Evolutionary conservation across 2,888 invertebrate species (phyloP), one percentile per base, ranked within the genome.

Genomic region (Eledona agricola): DNA sequence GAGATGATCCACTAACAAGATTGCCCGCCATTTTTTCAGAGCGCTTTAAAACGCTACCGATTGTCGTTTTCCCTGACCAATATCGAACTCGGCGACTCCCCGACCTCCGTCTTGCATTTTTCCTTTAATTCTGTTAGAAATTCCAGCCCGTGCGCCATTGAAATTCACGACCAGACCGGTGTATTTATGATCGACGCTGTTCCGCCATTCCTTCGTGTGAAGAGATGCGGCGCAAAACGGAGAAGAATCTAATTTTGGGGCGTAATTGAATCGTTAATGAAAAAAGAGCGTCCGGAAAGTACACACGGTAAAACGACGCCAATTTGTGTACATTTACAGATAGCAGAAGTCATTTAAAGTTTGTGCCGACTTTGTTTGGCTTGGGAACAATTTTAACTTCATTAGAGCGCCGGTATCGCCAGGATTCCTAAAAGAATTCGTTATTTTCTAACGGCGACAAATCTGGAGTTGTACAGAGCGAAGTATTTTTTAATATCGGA

Each of bases 281-380:
- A 28, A 32, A 34, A 34, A 46, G 23, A 16, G 10, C 20, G 10
- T 15, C 23, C 12, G 20, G 22, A 23, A 29, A 29, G 42, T 22
- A 31, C 42, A 42, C 45, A 34, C 34, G 15, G 15, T 35, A 28
- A 43, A 51, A 42, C 42, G 42, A 34, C 28, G 43, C 34, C 35
- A 51, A 51, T 51, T 50, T 50, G 40, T 26, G 40, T 40, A 50
- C 40, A 42, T 42, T 51, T 34, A 35, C 26, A 51, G 51, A 42
- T 51, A 38, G 42, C 42, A 51, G 34, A 40, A 42, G 40, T 51
- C 50, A 42, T 42, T 42, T 51, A 42, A 50, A 51, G 22, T 50
- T 51, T 34, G 9, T 32, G 12, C 19, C 5, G 26, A 38, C 42
- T 51, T 43, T 51, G 51, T 51, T 51, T 51, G 43, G 20, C 28